Conservation (phyloP, 1,140 invertebrate species). For the Cotesia glomerata region DNA sequence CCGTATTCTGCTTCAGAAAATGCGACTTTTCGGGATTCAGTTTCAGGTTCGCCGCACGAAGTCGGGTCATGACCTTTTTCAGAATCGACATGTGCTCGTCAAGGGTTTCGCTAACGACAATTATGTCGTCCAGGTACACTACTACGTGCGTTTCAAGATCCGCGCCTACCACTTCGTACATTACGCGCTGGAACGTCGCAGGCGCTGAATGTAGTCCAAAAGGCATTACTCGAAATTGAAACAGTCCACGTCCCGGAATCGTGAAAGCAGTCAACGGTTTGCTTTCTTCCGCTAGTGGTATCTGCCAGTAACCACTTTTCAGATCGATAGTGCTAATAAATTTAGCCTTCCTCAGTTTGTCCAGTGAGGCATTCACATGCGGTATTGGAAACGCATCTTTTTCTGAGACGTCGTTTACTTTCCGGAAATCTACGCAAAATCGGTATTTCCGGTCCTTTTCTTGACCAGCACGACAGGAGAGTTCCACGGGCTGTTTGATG, state of each 20-base stretch:
- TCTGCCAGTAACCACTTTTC: conserved; percentile 32
- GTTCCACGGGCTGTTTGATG: neutral
- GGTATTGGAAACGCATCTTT: conserved; percentile 60
- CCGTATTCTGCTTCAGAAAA: conserved; percentile 34
- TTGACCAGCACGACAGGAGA: neutral
- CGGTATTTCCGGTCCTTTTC: conserved; percentile 35
- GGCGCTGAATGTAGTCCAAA: conserved; percentile 47
- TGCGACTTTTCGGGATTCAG: conserved; percentile 41
- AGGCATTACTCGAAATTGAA: conserved; percentile 45
- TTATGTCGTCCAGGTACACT: conserved; percentile 41
- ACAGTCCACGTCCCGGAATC: conserved; percentile 37
- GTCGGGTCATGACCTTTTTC: conserved; percentile 31
- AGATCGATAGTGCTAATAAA: conserved; percentile 52
- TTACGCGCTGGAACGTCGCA: conserved; percentile 43
- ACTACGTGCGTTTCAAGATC: conserved; percentile 22
- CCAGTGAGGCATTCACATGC: conserved; percentile 58
- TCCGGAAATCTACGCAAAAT: conserved; percentile 60
- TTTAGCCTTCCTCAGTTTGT: conserved; percentile 45
- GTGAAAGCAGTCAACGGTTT: conserved; percentile 30
- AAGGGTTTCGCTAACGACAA: conserved; percentile 1
- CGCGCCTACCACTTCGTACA: conserved; percentile 31
- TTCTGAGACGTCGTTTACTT: conserved; percentile 55
- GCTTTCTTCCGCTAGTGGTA: conserved; percentile 25
- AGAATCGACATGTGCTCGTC: conserved; percentile 33
- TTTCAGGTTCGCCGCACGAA: conserved; percentile 35